Base-by-base conservation (phyloP, 2,797 vertebrate species). In the Chloroceryle inda region DNA sequence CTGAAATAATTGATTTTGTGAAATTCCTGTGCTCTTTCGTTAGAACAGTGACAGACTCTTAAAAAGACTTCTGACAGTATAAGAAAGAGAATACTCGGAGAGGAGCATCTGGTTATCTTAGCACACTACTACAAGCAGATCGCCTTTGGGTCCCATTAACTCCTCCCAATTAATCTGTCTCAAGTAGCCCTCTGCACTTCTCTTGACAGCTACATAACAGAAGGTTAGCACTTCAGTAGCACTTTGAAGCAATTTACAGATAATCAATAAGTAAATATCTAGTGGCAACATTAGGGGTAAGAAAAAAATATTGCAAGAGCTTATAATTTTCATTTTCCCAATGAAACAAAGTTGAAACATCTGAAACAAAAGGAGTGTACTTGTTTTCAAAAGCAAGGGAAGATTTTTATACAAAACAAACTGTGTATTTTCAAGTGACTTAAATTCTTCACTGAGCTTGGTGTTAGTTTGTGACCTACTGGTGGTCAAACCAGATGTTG, bases 1-100 rank as follows among this genome's bases (percentile, higher is more conserved):
- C 44, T 23, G 37, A 85, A 92, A 47, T 74, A 94, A 95, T 17
- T 78, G 64, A 89, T 91, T 83, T 68, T 80, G 61, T 72, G 27
- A 71, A 75, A 78, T 62, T 93, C 71, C 78, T 66, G 11, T 2
- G 1, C 64, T 72, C 66, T 73, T 94, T 55, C 29, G 27, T 56
- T 75, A 89, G 58, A 95, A 80, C 62, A 89, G 50, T 37, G 61
- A 59, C 53, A 45, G 61, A 59, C 49, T 38, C 59, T 77, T 55
- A 21, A 59, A 87, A 93, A 72, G 76, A 62, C 40, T 82, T 80
- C 53, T 75, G 64, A 88, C 55, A 49, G 61, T 24, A 61, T 0
- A 0, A 85, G 40, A 77, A 67, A 82, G 64, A 85, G 79, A 95
- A 77, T 23, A 31, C 50, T 24, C 18, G 55, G 42, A 91, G 45